Evolutionary conservation across 2,113 vertebrate genomes (phyloP).

Genomic region (Oreochromis niloticus): DNA sequence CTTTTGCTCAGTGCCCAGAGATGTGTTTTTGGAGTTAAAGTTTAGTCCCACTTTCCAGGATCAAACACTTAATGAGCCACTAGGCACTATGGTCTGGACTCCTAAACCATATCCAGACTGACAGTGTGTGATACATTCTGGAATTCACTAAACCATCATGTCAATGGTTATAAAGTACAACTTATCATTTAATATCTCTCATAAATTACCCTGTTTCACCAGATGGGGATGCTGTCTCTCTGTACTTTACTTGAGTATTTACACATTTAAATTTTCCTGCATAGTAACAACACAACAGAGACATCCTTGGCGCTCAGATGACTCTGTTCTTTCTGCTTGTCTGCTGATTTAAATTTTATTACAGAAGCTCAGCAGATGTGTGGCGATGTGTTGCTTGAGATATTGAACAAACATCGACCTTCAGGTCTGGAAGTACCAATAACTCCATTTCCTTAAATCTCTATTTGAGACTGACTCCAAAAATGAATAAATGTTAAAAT

Average conservation of each 20-base stretch:
- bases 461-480: rapidly evolving
- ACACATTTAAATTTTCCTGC: background rate
- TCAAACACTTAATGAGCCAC: too few relatives aligned
- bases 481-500: background rate
- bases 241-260: background rate
- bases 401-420: rapidly evolving
- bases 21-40: too few relatives aligned
- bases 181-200: too few relatives aligned
- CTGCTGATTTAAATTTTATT: background rate
- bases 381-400: background rate
- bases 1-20: too few relatives aligned
- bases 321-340: rapidly evolving
- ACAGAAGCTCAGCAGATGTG: background rate
- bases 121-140: too few relatives aligned
- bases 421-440: rapidly evolving
- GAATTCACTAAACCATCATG: too few relatives aligned
- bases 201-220: too few relatives aligned
- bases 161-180: too few relatives aligned
- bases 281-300: background rate
- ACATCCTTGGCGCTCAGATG: rapidly evolving
- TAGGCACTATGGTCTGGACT: too few relatives aligned
- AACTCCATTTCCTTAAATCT: background rate
- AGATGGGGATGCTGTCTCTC: too few relatives aligned
- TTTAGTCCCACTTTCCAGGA: too few relatives aligned
- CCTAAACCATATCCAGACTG: too few relatives aligned